Evolutionary conservation across 23 tunicate genomes (phyloP).

Genomic region (Ascidia mentula): DNA sequence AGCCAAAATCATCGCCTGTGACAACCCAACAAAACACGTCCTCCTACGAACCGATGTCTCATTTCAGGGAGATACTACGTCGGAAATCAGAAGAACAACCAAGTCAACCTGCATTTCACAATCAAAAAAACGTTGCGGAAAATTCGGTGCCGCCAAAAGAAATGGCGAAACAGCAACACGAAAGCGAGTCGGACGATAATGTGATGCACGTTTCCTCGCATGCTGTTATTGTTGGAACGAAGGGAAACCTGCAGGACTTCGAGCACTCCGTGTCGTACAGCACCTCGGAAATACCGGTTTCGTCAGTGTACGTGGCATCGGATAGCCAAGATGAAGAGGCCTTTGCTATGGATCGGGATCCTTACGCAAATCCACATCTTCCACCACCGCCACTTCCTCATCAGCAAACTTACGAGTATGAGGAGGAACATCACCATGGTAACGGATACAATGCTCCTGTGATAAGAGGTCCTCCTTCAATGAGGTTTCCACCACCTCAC

Average conservation of each 20-base stretch:
- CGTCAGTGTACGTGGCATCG: neutral
- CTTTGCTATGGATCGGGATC: neutral
- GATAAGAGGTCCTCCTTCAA: neutral
- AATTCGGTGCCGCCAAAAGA: neutral
- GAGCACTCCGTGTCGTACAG: too few species aligned
- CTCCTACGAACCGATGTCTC: neutral
- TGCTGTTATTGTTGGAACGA: neutral
- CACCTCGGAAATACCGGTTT: too few species aligned
- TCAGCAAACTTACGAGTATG: neutral
- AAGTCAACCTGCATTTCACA: neutral
- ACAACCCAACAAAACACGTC: neutral
- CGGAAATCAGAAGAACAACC: neutral
- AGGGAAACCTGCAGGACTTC: neutral
- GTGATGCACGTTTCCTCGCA: neutral
- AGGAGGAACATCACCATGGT: neutral
- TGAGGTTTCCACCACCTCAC: neutral
- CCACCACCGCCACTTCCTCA: neutral
- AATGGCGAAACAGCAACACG: neutral
- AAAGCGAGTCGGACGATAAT: neutral
- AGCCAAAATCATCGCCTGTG: neutral
- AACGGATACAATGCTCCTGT: neutral
- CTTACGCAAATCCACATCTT: neutral
- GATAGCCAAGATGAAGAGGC: neutral
- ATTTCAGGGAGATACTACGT: conserved; percentile 7
- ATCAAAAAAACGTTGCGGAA: neutral